Base-by-base conservation (phyloP, 2,888 invertebrate species). In the Herminia tarsipennalis region DNA sequence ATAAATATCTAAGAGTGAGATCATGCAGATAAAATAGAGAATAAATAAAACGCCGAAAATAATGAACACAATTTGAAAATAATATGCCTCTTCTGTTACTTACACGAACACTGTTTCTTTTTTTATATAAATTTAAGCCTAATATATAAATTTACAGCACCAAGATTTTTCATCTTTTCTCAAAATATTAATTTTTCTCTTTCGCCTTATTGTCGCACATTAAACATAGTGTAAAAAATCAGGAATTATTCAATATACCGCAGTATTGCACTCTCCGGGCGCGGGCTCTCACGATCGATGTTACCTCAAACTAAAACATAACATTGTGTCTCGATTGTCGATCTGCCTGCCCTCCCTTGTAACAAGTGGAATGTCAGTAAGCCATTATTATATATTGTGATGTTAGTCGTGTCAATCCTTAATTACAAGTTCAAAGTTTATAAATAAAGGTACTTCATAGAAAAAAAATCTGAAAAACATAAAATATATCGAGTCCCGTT, bases 71-170 rank as follows among this genome's bases (percentile, higher is more conserved):
- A 88, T 81, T 68, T 83, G 70, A 83, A 89, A 88, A 82, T 73
- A 86, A 88, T 88, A 89, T 86, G 91, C 89, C 91, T 90, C 90
- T 86, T 86, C 82, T 78, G 87, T 88, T 88, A 83, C 89, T 84
- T 88, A 88, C 76, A 83, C 87, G 88, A 90, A 90, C 88, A 88
- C 81, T 74, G 78, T 85, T 86, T 80, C 67, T 34, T 77, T 80
- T 84, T 82, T 83, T 76, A 83, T 77, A 86, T 87, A 81, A 84
- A 87, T 89, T 91, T 90, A 91, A 90, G 89, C 90, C 90, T 90
- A 91, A 90, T 91, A 90, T 90, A 91, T 90, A 84, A 90, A 88
- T 91, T 91, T 89, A 88, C 91, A 91, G 91, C 91, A 91, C 91
- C 91, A 91, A 91, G 88, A 87, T 89, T 88, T 90, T 86, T 85